Conservation (phyloP, 2,888 invertebrate species). For the Pasiphila rectangulata region DNA sequence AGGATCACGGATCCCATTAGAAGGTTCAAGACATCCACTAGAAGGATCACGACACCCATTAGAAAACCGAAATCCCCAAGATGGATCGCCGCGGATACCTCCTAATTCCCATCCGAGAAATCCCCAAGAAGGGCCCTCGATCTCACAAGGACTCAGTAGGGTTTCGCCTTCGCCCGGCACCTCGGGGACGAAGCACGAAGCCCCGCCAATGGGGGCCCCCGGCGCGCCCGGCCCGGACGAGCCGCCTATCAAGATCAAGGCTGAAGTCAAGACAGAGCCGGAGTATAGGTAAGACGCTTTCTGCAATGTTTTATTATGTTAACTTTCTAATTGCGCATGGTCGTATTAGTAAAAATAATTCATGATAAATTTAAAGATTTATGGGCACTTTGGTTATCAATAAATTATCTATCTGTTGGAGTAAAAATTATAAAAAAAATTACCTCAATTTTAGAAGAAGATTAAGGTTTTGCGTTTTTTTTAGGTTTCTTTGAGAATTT, state of each 20-base stretch:
- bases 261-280: constrained; percentile 74
- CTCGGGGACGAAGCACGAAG: constrained; percentile 14
- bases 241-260: constrained; percentile 60
- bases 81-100: background rate
- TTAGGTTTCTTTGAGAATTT: too few relatives aligned
- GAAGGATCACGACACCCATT: background rate
- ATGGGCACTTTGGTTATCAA: too few relatives aligned
- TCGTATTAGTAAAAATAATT: too few relatives aligned
- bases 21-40: background rate
- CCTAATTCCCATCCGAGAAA: background rate
- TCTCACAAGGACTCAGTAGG: background rate
- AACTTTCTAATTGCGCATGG: too few relatives aligned
- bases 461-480: too few relatives aligned
- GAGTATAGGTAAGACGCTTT: constrained; percentile 47
- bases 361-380: too few relatives aligned
- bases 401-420: too few relatives aligned
- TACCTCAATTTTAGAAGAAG: too few relatives aligned
- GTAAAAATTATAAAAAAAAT: too few relatives aligned
- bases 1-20: background rate
- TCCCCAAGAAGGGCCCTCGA: constrained; percentile 1
- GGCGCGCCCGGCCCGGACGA: constrained; percentile 33
- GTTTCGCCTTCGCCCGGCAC: constrained; percentile 26
- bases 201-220: background rate
- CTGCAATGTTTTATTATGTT: background rate
- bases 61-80: background rate